phyloP scores from a whole-genome alignment of 2,888 invertebrate species.

The Campoplex nolae region DNA sequence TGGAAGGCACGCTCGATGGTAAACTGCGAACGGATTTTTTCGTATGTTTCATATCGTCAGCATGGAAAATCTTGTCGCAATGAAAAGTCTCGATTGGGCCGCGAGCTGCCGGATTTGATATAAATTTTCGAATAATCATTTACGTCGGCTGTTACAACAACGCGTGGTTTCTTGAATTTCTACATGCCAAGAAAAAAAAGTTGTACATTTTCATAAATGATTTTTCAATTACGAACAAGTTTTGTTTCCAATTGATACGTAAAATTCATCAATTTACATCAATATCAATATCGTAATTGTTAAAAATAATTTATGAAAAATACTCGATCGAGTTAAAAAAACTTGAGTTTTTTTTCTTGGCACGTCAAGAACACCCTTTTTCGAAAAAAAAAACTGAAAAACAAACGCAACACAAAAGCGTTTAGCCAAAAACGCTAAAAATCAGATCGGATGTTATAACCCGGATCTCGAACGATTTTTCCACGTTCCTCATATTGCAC shows the following conservation, averaged over 20 bases:
- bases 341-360: no score
- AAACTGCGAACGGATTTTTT: constrained; percentile 65
- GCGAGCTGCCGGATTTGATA: constrained; percentile 16
- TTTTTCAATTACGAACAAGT: not conserved
- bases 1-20: constrained; percentile 72
- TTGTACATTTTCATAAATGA: not conserved
- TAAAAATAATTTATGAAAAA: no score
- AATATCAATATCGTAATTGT: not conserved
- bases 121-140: not conserved
- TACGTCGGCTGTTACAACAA: not conserved
- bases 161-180: not conserved
- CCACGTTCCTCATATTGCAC: constrained; percentile 77
- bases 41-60: constrained; percentile 41
- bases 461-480: constrained; percentile 47
- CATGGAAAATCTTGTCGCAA: constrained; percentile 12
- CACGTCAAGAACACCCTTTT: no score
- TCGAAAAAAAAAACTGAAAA: no score
- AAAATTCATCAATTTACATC: not conserved
- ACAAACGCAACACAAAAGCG: not conserved
- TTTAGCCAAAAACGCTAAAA: not conserved
- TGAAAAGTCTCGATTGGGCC: not conserved
- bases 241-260: not conserved
- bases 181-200: not conserved
- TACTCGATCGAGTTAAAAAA: no score
- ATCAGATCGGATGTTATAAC: constrained; percentile 17